These are phyloP conservation scores for Trilocha varians DNA, from an alignment of 2,888 invertebrate genomes.

Conservation along the genomic window DNA sequence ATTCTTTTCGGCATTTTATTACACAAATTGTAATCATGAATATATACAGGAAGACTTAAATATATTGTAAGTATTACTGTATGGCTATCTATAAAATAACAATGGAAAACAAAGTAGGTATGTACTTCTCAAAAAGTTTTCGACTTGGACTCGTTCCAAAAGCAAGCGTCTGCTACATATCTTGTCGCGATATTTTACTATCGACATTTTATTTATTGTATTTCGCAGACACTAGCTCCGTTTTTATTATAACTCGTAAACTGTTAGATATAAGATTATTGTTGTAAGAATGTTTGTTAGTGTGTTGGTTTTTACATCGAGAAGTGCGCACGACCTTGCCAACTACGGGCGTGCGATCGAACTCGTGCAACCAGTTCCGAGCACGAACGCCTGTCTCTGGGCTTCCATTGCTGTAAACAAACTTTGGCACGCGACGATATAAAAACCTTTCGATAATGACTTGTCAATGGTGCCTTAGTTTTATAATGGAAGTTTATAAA, in stretches of 20 bases:
- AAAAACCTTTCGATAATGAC: no score
- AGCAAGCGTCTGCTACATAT: not conserved
- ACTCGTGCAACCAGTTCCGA: constrained; percentile 56
- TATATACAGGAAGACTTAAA: not conserved
- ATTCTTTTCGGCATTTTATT: not conserved
- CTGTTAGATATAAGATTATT: constrained; percentile 36
- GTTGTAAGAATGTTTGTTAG: constrained; percentile 41
- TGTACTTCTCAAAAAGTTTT: not conserved
- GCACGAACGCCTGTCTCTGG: constrained; percentile 17
- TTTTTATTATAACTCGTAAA: not conserved
- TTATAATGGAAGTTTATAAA: no score
- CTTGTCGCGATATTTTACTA: no score
- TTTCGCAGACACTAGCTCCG: not conserved
- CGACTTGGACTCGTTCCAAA: not conserved
- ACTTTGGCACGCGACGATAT: constrained; percentile 54
- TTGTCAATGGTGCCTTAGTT: no score
- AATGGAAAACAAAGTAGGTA: not conserved
- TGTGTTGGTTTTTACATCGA: constrained; percentile 51
- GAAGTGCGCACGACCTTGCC: constrained; percentile 57
- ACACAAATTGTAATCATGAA: not conserved
- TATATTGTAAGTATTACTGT: no score
- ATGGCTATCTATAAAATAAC: no score
- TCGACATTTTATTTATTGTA: no score
- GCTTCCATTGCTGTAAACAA: constrained; percentile 47
- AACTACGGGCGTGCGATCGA: constrained; percentile 42